Evolutionary conservation across 2,113 vertebrate species (phyloP).

Genomic region (Lipotes vexillifer): DNA sequence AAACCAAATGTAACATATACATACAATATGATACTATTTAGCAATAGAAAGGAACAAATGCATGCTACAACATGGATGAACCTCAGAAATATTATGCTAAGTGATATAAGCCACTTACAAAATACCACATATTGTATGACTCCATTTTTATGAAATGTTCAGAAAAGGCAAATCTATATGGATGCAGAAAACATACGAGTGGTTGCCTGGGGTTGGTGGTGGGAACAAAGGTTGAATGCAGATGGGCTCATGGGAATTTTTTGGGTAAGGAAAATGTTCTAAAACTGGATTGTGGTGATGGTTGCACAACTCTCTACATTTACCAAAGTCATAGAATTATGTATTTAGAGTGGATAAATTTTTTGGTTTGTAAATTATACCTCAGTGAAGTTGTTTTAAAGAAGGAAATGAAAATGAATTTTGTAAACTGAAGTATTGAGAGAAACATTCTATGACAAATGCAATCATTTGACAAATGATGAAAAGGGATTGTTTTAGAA

Average conservation of each 20-base stretch:
- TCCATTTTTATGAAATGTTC: background rate
- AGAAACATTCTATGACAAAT: background rate
- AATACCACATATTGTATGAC: background rate
- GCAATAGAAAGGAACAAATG: background rate
- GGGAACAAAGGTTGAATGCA: background rate
- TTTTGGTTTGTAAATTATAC: background rate
- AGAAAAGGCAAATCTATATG: background rate
- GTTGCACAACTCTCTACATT: background rate
- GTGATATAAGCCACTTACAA: background rate
- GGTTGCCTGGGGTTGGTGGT: background rate
- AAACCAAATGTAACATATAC: background rate
- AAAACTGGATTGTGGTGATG: background rate
- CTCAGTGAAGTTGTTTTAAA: background rate
- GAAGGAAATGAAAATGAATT: background rate
- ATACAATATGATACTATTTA: background rate
- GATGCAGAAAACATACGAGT: background rate
- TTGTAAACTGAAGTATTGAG: background rate
- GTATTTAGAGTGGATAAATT: background rate
- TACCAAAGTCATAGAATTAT: background rate
- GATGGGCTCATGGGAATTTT: background rate
- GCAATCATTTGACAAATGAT: background rate
- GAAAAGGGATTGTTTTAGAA: slow-evolving; percentile 13
- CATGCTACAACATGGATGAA: background rate
- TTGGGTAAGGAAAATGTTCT: background rate
- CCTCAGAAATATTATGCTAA: background rate